These are phyloP conservation scores for Actenoides lindsayi DNA, from an alignment of 2,113 vertebrate species.

Conservation along the genomic window DNA sequence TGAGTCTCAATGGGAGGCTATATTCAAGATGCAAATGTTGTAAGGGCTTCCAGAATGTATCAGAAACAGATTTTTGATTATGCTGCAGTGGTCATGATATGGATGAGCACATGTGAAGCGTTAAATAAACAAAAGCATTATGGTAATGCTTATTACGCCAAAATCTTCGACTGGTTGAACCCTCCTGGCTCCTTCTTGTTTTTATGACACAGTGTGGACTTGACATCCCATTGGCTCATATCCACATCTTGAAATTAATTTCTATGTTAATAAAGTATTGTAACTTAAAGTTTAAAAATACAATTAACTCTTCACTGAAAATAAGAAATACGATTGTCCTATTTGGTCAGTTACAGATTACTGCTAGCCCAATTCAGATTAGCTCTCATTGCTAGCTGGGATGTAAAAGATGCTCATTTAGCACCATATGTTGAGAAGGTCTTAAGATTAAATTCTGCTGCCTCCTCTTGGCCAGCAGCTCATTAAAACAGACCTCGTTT, in stretches of 20 bases:
- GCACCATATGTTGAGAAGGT: neutral
- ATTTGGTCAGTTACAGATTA: neutral
- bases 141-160: neutral
- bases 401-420: neutral
- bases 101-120: neutral
- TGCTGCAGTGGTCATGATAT: neutral
- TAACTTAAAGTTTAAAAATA: neutral
- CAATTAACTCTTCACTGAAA: neutral
- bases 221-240: neutral
- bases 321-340: neutral
- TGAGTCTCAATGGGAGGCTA: neutral
- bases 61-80: slow-evolving; percentile 8
- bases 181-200: neutral
- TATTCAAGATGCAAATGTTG: neutral
- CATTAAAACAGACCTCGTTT: neutral
- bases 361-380: neutral
- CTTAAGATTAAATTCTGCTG: slow-evolving; percentile 1
- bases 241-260: neutral
- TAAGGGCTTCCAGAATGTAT: neutral
- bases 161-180: neutral
- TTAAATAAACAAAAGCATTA: neutral
- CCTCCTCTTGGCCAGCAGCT: neutral
- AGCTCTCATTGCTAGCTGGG: neutral
- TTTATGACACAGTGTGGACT: neutral
- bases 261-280: neutral